Evolutionary conservation across 2,113 vertebrate species (phyloP), one percentile per base, ranked within the genome.

Genomic region (Delphinus delphis): DNA sequence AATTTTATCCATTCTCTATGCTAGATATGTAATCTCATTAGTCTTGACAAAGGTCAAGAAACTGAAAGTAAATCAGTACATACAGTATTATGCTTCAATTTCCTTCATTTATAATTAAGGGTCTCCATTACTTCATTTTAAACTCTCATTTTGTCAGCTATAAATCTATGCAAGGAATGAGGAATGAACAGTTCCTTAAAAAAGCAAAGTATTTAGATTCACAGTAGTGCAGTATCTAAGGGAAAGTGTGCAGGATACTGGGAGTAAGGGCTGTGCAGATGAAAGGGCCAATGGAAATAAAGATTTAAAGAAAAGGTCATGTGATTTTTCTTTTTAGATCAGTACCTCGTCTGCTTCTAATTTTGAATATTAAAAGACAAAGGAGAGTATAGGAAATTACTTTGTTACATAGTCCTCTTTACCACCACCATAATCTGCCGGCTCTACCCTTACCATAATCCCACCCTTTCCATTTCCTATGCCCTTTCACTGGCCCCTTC

Each of bases 21-120:
- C 14, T 85, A 90, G 53, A 95, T 95, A 90, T 68, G 62, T 89
- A 93, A 95, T 89, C 62, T 96, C 71, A 97, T 97, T 95, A 97
- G 53, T 95, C 82, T 88, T 95, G 71, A 91, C 89, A 96, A 97
- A 97, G 88, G 86, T 97, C 92, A 98, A 94, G 77, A 91, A 97
- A 94, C 70, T 88, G 87, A 95, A 96, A 96, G 79, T 77, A 96
- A 96, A 95, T 93, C 85, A 79, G 71, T 90, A 82, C 83, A 76
- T 90, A 94, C 7, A 94, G 68, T 82, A 88, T 14, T 83, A 97
- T 71, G 38, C 73, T 94, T 97, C 77, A 93, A 58, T 96, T 96
- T 93, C 79, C 76, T 96, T 96, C 89, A 82, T 92, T 95, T 93
- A 89, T 70, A 97, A 97, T 96, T 91, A 82, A 94, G 93, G 84